Conservation (phyloP, 1,140 invertebrate genomes). For the Lasaia peninsularis region DNA sequence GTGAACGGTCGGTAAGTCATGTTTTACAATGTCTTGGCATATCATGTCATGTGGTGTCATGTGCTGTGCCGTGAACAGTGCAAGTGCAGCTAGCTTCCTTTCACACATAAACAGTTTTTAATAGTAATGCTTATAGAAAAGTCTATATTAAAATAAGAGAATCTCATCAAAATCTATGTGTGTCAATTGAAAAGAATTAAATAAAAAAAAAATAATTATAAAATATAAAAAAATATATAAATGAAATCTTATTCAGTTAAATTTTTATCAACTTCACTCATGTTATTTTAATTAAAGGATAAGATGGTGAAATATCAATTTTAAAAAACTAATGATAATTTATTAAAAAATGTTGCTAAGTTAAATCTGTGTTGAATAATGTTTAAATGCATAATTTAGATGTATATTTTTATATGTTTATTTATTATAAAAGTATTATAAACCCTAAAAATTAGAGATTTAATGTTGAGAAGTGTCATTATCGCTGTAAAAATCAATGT, state of each 20-base stretch:
- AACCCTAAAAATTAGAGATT: constrained; percentile 40
- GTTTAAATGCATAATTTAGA: constrained; percentile 61
- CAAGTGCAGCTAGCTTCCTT: not conserved
- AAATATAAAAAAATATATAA: constrained; percentile 25
- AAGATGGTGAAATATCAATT: constrained; percentile 39
- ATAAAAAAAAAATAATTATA: constrained; percentile 16
- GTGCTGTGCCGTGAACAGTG: constrained; percentile 3
- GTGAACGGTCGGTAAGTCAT: no score
- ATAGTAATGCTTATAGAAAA: constrained; percentile 4
- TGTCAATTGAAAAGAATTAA: constrained; percentile 17
- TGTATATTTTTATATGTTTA: constrained; percentile 72
- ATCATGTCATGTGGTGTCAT: not conserved
- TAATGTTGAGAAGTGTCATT: constrained; percentile 31
- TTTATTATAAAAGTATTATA: constrained; percentile 65
- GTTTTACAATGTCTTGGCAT: not conserved
- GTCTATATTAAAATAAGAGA: constrained; percentile 25
- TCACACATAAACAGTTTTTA: constrained; percentile 1
- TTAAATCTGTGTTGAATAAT: constrained; percentile 65
- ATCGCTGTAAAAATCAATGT: constrained; percentile 22
- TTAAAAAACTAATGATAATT: constrained; percentile 46
- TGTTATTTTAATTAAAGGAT: constrained; percentile 20
- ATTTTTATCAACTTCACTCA: constrained; percentile 12
- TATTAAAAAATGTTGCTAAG: constrained; percentile 62
- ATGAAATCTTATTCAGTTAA: constrained; percentile 12
- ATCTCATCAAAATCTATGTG: constrained; percentile 39